phyloP scores from a whole-genome alignment of 2,113 vertebrate species.

The Pionites leucogaster region DNA sequence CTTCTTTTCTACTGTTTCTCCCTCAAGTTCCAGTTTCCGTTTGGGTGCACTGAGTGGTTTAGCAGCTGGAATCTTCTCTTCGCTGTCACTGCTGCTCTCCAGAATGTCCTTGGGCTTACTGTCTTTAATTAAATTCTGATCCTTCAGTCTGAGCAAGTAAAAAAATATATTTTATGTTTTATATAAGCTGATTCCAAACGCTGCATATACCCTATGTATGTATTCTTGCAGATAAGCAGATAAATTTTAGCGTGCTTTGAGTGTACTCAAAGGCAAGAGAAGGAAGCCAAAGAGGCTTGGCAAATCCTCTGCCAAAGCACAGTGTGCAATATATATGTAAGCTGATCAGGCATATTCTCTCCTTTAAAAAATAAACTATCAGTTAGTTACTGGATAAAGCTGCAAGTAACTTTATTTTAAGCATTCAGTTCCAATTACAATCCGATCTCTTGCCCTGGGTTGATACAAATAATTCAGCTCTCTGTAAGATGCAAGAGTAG shows the following conservation, averaged over 20 bases:
- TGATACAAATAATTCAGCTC: not conserved
- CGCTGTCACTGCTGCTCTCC: constrained; percentile 95
- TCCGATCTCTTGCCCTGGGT: not conserved
- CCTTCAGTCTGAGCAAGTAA: constrained; percentile 79
- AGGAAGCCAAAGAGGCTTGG: not conserved
- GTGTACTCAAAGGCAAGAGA: not conserved
- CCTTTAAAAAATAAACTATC: not conserved
- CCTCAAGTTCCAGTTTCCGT: constrained; percentile 88
- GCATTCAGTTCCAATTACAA: not conserved
- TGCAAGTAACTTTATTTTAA: not conserved
- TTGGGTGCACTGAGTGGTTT: constrained; percentile 85
- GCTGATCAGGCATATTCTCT: not conserved
- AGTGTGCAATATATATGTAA: not conserved
- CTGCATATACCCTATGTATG: not conserved
- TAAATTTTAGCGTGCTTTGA: not conserved
- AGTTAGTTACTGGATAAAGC: not conserved
- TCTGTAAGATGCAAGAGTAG: not conserved
- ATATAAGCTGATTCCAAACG: not conserved
- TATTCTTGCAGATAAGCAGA: not conserved
- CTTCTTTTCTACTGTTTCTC: constrained; percentile 91
- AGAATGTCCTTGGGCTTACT: constrained; percentile 80
- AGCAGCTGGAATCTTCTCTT: constrained; percentile 86
- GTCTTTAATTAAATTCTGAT: constrained; percentile 82
- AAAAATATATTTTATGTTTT: not conserved
- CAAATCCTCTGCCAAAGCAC: not conserved